Conservation (phyloP, 2,888 invertebrate genomes). For the Hermodice carunculata region DNA sequence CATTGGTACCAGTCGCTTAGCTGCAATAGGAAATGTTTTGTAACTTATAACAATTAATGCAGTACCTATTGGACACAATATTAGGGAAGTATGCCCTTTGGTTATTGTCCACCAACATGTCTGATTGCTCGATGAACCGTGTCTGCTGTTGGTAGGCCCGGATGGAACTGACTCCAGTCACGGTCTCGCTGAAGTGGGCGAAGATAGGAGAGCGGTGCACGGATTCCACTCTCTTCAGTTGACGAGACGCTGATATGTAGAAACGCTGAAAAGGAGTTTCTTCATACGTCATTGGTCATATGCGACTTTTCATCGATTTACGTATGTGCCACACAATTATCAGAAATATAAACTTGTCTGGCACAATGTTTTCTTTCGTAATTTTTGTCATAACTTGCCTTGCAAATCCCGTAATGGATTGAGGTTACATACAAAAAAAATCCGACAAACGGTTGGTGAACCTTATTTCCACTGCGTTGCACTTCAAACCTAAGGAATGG, state of each 20-base stretch:
- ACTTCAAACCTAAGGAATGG: too few relatives aligned
- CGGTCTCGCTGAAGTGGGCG: slow-evolving; percentile 68
- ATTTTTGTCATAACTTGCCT: too few relatives aligned
- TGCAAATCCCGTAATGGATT: too few relatives aligned
- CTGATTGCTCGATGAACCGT: slow-evolving; percentile 54
- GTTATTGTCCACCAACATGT: slow-evolving; percentile 64
- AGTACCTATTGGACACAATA: slow-evolving; percentile 66
- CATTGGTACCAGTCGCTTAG: too few relatives aligned
- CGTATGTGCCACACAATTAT: too few relatives aligned
- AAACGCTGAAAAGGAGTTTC: slow-evolving; percentile 61
- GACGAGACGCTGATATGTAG: slow-evolving; percentile 72
- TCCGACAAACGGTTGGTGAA: too few relatives aligned
- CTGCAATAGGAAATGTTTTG: slow-evolving; percentile 47
- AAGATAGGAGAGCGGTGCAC: slow-evolving; percentile 67
- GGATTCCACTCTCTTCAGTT: slow-evolving; percentile 68
- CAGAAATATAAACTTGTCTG: too few relatives aligned
- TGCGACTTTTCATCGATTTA: too few relatives aligned
- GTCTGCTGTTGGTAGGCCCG: slow-evolving; percentile 60
- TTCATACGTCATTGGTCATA: too few relatives aligned
- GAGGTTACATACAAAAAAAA: too few relatives aligned
- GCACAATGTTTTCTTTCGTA: too few relatives aligned
- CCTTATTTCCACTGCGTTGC: too few relatives aligned
- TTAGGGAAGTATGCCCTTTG: slow-evolving; percentile 78
- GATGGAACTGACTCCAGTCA: slow-evolving; percentile 72
- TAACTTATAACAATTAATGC: background rate